These are phyloP conservation scores for Adrianichthys oophorus DNA, from an alignment of 2,797 vertebrate species.

Conservation along the genomic window DNA sequence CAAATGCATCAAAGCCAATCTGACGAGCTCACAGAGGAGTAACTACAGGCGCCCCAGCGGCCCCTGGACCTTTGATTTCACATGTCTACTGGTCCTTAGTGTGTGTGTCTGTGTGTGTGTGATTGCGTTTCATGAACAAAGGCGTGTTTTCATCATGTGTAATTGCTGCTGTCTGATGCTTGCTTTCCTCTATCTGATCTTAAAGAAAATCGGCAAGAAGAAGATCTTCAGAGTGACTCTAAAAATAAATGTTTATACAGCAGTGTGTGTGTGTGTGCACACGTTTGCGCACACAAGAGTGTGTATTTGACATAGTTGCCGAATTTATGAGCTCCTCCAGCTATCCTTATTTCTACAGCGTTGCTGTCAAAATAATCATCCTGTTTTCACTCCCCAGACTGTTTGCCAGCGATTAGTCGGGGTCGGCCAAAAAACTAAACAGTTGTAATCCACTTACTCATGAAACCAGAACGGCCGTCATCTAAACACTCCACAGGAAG, in stretches of 20 bases:
- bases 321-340: neutral
- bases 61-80: constrained; percentile 64
- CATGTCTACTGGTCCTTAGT: constrained; percentile 19
- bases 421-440: neutral
- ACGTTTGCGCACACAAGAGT: neutral
- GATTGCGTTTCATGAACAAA: neutral
- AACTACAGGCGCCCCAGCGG: constrained; percentile 41
- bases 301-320: neutral
- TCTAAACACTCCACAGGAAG: constrained; percentile 2
- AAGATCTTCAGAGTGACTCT: neutral
- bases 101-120: neutral
- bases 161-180: constrained; percentile 10
- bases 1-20: constrained; percentile 66
- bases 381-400: neutral
- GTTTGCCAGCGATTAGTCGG: constrained; percentile 1
- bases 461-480: neutral
- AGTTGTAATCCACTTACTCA: neutral
- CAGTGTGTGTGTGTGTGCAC: constrained; percentile 4
- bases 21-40: constrained; percentile 37
- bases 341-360: neutral
- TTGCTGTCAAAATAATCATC: neutral
- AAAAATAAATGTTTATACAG: constrained; percentile 2
- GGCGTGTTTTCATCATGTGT: constrained; percentile 34
- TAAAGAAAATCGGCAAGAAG: constrained; percentile 3
- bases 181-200: neutral